Percentiles rank a stretch among this genome's conserved stretches.
phyloP scores from a whole-genome alignment of 2,797 vertebrate species.

The Hoplostethus atlanticus region DNA sequence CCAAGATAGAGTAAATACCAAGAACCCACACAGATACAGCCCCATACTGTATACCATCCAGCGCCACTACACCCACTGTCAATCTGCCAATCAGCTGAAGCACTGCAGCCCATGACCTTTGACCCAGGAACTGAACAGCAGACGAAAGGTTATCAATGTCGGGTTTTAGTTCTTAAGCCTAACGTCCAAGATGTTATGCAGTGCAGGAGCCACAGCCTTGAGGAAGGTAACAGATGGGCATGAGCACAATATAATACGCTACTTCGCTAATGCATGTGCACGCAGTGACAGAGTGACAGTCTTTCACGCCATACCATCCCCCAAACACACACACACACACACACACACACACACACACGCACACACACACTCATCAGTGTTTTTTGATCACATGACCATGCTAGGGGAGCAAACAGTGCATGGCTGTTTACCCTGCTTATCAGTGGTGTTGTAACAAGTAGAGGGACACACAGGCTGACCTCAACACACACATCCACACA shows the following conservation, averaged over 20 bases:
- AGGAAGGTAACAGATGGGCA: constrained; percentile 17
- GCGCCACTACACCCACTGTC: constrained; percentile 71
- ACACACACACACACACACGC: neutral
- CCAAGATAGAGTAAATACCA: constrained; percentile 1
- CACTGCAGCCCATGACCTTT: constrained; percentile 74
- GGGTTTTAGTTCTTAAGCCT: constrained; percentile 44
- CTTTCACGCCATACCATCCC: neutral
- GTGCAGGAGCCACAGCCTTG: constrained; percentile 28
- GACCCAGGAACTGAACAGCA: constrained; percentile 67
- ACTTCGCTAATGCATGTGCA: neutral
- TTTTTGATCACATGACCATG: constrained; percentile 73
- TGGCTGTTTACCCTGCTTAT: constrained; percentile 83
- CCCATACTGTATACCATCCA: constrained; percentile 72
- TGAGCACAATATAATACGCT: constrained; percentile 9
- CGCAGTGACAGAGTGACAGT: neutral
- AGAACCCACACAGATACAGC: constrained; percentile 11
- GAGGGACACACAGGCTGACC: constrained; percentile 72
- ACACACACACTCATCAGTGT: constrained; percentile 47
- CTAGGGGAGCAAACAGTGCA: constrained; percentile 73
- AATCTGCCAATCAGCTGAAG: constrained; percentile 73
- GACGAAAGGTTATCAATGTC: constrained; percentile 74
- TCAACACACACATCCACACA: constrained; percentile 45
- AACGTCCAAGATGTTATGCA: constrained; percentile 33
- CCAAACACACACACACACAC: neutral
- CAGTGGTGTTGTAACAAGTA: constrained; percentile 82